phyloP scores from a whole-genome alignment of 1,140 invertebrate species.

The Aphidius gifuensis region DNA sequence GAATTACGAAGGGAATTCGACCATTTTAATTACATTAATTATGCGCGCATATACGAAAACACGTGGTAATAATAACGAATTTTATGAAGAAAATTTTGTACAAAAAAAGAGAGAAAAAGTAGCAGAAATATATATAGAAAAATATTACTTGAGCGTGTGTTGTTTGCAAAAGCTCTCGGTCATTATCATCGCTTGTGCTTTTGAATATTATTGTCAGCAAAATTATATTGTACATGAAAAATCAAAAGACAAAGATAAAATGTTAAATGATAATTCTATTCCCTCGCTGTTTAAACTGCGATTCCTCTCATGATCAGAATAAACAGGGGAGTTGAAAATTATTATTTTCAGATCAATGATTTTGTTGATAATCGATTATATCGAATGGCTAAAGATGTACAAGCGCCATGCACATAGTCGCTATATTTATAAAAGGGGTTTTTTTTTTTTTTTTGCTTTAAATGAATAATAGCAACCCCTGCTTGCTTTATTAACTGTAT shows the following conservation, averaged over 20 bases:
- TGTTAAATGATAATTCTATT: not conserved
- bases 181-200: not conserved
- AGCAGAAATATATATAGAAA: conserved; percentile 11
- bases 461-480: no score
- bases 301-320: conserved; percentile 14
- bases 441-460: not conserved
- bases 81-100: conserved; percentile 15
- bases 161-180: not conserved
- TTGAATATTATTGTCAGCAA: no score
- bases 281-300: not conserved
- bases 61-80: conserved; percentile 13
- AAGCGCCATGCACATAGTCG: conserved; percentile 1
- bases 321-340: conserved; percentile 25
- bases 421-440: not conserved
- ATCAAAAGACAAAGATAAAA: not conserved
- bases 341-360: conserved; percentile 30
- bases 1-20: conserved; percentile 2
- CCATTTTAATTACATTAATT: conserved; percentile 23
- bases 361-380: conserved; percentile 30
- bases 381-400: conserved; percentile 19
- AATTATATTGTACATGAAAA: no score
- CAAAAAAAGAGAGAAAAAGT: not conserved
- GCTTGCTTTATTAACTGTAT: conserved; percentile 3
- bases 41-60: conserved; percentile 8
- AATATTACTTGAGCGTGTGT: conserved; percentile 19